Percentiles rank a stretch among this genome's conserved stretches.
These are phyloP conservation scores for Typhlichthys eigenmanni DNA, from an alignment of 2,797 vertebrate genomes.

Conservation along the genomic window DNA sequence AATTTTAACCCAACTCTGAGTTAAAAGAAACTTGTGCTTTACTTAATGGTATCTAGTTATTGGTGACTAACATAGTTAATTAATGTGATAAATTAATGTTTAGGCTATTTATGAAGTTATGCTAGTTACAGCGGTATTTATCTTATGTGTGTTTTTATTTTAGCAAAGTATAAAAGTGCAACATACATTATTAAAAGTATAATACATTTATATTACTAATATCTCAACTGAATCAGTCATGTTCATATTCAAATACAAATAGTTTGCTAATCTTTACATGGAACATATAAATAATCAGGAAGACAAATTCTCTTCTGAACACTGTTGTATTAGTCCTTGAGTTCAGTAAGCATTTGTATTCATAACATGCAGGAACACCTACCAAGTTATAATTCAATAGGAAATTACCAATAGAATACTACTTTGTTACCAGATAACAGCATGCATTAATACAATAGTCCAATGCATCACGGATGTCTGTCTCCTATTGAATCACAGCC, in stretches of 20 bases:
- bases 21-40: conserved; percentile 75
- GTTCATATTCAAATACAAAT: conserved; percentile 43
- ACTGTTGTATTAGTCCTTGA: conserved; percentile 11
- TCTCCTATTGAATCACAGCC: too few species aligned
- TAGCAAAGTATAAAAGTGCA: not conserved
- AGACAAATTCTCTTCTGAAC: conserved; percentile 52
- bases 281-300: conserved; percentile 39
- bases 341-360: conserved; percentile 20
- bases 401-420: conserved; percentile 12
- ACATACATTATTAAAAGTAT: conserved; percentile 8
- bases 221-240: conserved; percentile 50
- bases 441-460: too few species aligned
- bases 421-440: not conserved
- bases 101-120: conserved; percentile 81
- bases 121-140: conserved; percentile 68
- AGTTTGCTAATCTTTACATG: conserved; percentile 37
- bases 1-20: conserved; percentile 75
- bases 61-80: conserved; percentile 64
- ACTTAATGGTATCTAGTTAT: conserved; percentile 74
- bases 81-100: conserved; percentile 78
- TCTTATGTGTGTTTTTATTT: conserved; percentile 54
- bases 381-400: conserved; percentile 7
- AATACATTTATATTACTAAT: conserved; percentile 42
- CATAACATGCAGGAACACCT: conserved; percentile 48
- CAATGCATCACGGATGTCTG: too few species aligned